Evolutionary conservation across 2,113 vertebrate species (phyloP).

Genomic region (Eublepharis macularius): DNA sequence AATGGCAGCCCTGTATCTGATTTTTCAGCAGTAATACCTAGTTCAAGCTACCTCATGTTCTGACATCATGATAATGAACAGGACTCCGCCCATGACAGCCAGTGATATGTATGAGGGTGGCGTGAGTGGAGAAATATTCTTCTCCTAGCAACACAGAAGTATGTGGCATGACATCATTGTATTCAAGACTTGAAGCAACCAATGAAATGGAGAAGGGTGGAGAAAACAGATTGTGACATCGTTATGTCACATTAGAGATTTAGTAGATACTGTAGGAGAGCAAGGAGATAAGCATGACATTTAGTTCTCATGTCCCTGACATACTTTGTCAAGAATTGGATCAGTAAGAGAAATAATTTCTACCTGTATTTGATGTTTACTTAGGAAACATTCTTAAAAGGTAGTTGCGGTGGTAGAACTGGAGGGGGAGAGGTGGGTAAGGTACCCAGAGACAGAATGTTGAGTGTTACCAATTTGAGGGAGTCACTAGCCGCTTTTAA

Average conservation of each 20-base stretch:
- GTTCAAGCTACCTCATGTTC: neutral
- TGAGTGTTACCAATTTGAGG: neutral
- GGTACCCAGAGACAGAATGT: neutral
- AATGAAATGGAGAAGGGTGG: neutral
- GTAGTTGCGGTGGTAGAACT: neutral
- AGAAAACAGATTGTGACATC: neutral
- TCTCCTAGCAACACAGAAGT: neutral
- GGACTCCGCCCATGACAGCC: too few relatives aligned
- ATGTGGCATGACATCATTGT: neutral
- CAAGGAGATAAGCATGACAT: neutral
- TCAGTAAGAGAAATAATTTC: neutral
- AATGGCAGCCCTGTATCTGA: neutral
- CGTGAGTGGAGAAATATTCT: neutral
- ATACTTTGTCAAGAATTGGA: neutral
- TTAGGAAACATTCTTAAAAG: neutral
- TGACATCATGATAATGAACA: neutral
- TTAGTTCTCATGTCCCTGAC: neutral
- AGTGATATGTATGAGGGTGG: neutral
- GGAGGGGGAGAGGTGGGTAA: too few relatives aligned
- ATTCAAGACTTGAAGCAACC: neutral
- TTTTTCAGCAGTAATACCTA: neutral
- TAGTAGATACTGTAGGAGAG: neutral
- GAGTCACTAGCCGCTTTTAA: neutral
- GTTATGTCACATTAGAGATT: neutral
- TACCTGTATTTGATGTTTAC: neutral